Evolutionary conservation across 2,888 invertebrate species (phyloP), one percentile per base, ranked within the genome.

Genomic region (Tetropium fuscum): DNA sequence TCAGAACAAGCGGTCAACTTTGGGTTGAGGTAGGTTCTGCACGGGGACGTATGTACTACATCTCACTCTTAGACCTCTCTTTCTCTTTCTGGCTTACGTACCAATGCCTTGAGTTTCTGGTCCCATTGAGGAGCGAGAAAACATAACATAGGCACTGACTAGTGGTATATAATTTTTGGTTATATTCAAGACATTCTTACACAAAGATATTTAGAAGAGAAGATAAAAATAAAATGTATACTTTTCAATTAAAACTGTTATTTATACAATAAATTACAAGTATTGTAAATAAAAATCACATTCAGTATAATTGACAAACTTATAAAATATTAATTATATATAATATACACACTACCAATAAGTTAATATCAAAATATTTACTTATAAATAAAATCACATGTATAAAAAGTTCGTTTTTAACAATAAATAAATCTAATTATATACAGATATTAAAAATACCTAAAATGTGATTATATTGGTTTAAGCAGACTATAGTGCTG

Each of bases 401-500:
- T 69, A 71, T 60, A 68, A 63, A 66, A 60, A 19, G 40, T 65
- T 63, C 60, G 56, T 25, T 65, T 59, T 61, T 61, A 68, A 65
- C 65, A 71, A 70, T 70, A 72, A 71, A 72, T 72, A 66, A 70
- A 69, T 65, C 60, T 60, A 62, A 55, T 57, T 62, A 60, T 54
- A 51, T 55, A 44, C 43, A 60, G 63, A 53, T 54, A 47, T 22
- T 38, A 38, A 48, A 45, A 44, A 60, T 51, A 63, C 56, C 55
- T 53, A 62, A 58, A 55, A 59, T 15, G 53, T 25, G 40, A 49
- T 18, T 60, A 53, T 40, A 55, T 47, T 18, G n/a, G 47, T 8
- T 11, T 49, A 30, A 49, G 16, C 15, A 44, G 11, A 49, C 57
- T 71, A 69, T n/a, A 70, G 80, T 63, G 84, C 84, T 58, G 85